Percentiles rank a stretch among this genome's conserved stretches.
Evolutionary conservation across 2,888 invertebrate genomes (phyloP).

Genomic region (Sinelater perroti): DNA sequence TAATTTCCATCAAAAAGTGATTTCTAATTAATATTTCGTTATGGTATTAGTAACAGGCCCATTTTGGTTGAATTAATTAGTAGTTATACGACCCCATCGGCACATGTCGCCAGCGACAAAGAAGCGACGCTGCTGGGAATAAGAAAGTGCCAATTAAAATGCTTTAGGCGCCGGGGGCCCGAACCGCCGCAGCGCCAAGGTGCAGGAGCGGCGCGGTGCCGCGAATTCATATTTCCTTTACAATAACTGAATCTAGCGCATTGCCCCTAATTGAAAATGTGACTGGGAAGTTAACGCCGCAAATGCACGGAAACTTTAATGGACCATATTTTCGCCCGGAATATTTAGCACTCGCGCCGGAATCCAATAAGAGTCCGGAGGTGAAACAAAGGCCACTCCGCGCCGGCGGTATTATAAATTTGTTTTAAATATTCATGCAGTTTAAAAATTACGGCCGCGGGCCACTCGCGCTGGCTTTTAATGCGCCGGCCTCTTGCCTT

Average conservation of each 20-base stretch:
- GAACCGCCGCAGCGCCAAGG: too few relatives aligned
- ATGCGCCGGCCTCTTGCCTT: slow-evolving; percentile 5
- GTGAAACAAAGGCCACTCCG: slow-evolving; percentile 4
- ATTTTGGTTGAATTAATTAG: too few relatives aligned
- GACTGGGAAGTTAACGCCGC: slow-evolving; percentile 29
- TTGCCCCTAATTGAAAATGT: slow-evolving; percentile 30
- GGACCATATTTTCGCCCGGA: slow-evolving; percentile 18
- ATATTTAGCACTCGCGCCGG: slow-evolving; percentile 16
- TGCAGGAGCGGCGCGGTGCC: too few relatives aligned
- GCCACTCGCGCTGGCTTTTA: not conserved
- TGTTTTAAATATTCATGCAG: slow-evolving; percentile 6
- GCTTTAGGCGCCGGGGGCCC: too few relatives aligned
- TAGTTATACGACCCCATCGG: too few relatives aligned
- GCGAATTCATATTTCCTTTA: slow-evolving; percentile 22
- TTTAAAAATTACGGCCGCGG: not conserved
- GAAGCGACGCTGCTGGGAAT: too few relatives aligned
- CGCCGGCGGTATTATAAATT: slow-evolving; percentile 2
- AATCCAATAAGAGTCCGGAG: slow-evolving; percentile 6
- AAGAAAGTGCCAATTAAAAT: too few relatives aligned
- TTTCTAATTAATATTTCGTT: too few relatives aligned
- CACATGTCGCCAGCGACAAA: too few relatives aligned
- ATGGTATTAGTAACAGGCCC: too few relatives aligned
- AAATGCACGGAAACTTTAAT: slow-evolving; percentile 20
- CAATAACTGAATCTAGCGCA: slow-evolving; percentile 15
- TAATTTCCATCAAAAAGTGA: too few relatives aligned